phyloP scores from a whole-genome alignment of 2,113 vertebrate species.

The Noctilio leporinus region DNA sequence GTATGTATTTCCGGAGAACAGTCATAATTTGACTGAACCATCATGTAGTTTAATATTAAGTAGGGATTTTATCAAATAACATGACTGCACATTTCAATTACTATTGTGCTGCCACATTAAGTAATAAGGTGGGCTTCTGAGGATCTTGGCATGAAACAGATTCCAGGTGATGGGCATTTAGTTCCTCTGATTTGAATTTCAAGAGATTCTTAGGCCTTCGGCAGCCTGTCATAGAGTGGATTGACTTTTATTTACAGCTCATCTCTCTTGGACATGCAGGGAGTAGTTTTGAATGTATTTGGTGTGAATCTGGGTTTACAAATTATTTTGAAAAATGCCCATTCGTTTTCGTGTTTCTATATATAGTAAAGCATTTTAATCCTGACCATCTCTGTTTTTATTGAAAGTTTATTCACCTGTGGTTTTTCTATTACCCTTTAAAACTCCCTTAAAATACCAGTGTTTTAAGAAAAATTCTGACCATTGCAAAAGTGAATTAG shows the following conservation, averaged over 20 bases:
- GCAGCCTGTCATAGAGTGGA: background rate
- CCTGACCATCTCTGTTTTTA: conserved; percentile 29
- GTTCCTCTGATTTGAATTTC: background rate
- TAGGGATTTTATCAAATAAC: conserved; percentile 60
- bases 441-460: conserved; percentile 45
- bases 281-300: background rate
- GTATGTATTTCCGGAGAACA: background rate
- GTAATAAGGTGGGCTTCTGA: conserved; percentile 5
- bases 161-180: conserved; percentile 1
- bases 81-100: conserved; percentile 46
- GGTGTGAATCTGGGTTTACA: conserved; percentile 21
- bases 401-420: conserved; percentile 41
- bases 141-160: background rate
- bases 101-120: conserved; percentile 2
- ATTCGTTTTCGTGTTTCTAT: conserved; percentile 31
- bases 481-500: conserved; percentile 34
- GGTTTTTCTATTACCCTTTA: conserved; percentile 31
- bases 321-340: background rate
- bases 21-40: conserved; percentile 20
- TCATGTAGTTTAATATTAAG: conserved; percentile 27
- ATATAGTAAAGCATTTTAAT: conserved; percentile 42
- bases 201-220: background rate
- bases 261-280: background rate
- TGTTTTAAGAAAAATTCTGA: conserved; percentile 40
- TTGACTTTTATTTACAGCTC: background rate